Base-by-base conservation (phyloP, 1,140 invertebrate genomes). In the Drosophila sturtevanti region DNA sequence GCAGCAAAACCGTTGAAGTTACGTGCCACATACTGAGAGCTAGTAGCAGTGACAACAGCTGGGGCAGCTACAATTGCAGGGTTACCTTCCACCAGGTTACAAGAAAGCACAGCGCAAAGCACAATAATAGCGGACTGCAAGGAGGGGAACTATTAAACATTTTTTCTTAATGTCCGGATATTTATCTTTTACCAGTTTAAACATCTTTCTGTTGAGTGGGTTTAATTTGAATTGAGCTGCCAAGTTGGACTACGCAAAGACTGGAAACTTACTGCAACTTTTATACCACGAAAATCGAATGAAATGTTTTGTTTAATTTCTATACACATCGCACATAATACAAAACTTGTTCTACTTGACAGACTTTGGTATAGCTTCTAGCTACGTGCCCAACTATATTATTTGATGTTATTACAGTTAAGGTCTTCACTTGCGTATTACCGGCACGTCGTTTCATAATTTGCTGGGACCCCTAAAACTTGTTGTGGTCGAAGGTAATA, bases 1-100 rank as follows among this genome's bases (percentile, higher is more conserved):
- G 84, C 59, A 18, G 91, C 89, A 14, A 90, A 72, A 34, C 91
- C 92, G 51, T 92, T 92, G 64, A 90, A 92, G 76, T 93, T 92
- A 54, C 92, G 91, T 41, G 92, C 90, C 56, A 93, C 86, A 48
- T 91, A 91, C 68, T 93, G 93, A 3, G 92, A 93, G 71, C 92
- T 93, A 21, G 85, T 91, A n/a, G 93, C 92, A 6, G 92, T 92
- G n/a, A 92, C 91, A 18, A 92, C 72, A 9, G 92, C 84, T 0
- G 84, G 84, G 35, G 77, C 84, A 14, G 84, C 79, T 0, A 90
- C 62, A 56, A 82, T 59, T 55, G 81, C 81, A 9, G 87, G 92
- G 76, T 86, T 92, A 68, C 71, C 87, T 66, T 79, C 85, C 7
- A 58, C 82, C 61, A 72, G 4, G 22, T 70, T 77, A 77, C 70